A percentile compares a stretch with the other conserved stretches of the same genome.
These are phyloP conservation scores for Phortica okadai DNA, from an alignment of 2,888 invertebrate genomes.

Conservation along the genomic window DNA sequence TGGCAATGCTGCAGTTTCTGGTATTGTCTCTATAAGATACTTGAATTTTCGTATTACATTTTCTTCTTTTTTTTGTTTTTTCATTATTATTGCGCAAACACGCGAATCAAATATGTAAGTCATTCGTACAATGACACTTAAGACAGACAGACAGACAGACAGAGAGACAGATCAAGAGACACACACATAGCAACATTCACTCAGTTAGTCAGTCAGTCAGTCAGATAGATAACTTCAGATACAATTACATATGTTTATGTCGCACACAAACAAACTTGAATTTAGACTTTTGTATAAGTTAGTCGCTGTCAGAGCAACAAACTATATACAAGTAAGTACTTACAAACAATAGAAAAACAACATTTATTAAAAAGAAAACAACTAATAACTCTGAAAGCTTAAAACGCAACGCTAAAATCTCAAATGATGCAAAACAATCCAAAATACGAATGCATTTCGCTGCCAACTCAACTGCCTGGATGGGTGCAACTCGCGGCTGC, in stretches of 20 bases:
- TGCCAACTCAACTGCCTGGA: not conserved
- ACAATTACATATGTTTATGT: conserved; percentile 25
- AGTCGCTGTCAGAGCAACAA: not conserved
- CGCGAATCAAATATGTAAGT: conserved; percentile 49
- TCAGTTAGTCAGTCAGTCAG: not conserved
- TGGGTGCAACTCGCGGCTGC: not conserved
- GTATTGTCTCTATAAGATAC: too few relatives aligned
- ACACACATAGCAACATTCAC: not conserved
- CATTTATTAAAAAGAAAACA: not conserved
- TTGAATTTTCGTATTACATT: not conserved
- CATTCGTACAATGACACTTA: conserved; percentile 63
- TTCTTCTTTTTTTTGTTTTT: not conserved
- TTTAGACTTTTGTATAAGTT: not conserved
- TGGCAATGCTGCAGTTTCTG: too few relatives aligned
- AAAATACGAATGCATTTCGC: not conserved
- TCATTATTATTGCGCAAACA: conserved; percentile 23
- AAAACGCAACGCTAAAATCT: conserved; percentile 1
- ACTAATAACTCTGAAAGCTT: not conserved
- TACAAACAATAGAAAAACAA: not conserved
- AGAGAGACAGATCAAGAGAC: not conserved
- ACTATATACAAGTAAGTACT: not conserved
- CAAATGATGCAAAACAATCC: not conserved
- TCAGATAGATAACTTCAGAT: conserved; percentile 13
- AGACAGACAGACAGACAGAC: conserved; percentile 12
- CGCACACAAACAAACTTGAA: not conserved